Conservation (phyloP, 2,888 invertebrate species). For the Morpho helenor region DNA sequence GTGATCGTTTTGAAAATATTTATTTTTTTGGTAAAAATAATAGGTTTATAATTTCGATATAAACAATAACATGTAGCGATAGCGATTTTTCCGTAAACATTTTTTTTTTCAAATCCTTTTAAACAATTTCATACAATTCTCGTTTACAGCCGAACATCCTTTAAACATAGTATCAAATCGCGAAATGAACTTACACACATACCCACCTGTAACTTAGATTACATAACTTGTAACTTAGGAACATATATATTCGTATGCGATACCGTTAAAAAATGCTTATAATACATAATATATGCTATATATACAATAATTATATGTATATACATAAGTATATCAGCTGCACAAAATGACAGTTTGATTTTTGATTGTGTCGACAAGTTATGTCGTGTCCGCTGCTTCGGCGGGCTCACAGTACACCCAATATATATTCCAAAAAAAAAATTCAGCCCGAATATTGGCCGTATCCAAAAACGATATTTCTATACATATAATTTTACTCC, state of each 20-base stretch:
- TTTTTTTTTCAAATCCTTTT: not conserved
- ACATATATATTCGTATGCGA: not conserved
- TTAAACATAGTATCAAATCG: not conserved
- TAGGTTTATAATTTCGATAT: not conserved
- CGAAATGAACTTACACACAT: not conserved
- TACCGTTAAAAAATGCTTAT: conserved; percentile 2
- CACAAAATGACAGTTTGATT: not conserved
- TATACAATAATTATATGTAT: conserved; percentile 5
- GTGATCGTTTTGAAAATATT: not conserved
- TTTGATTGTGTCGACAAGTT: not conserved
- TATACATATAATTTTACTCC: not conserved
- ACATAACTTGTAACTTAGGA: not conserved
- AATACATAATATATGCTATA: conserved; percentile 2
- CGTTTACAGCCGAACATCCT: conserved; percentile 6
- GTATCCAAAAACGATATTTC: conserved; percentile 1
- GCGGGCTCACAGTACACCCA: conserved; percentile 11
- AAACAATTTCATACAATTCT: conserved; percentile 2
- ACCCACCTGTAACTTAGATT: conserved; percentile 2
- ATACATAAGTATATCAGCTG: conserved; percentile 7
- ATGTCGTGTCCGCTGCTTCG: not conserved
- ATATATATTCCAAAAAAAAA: conserved; percentile 6
- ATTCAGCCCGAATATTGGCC: not conserved
- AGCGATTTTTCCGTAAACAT: not conserved
- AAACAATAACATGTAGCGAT: no score
- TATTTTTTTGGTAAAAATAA: not conserved